Evolutionary conservation across 2,113 vertebrate genomes (phyloP).

Genomic region (Chauna torquata): DNA sequence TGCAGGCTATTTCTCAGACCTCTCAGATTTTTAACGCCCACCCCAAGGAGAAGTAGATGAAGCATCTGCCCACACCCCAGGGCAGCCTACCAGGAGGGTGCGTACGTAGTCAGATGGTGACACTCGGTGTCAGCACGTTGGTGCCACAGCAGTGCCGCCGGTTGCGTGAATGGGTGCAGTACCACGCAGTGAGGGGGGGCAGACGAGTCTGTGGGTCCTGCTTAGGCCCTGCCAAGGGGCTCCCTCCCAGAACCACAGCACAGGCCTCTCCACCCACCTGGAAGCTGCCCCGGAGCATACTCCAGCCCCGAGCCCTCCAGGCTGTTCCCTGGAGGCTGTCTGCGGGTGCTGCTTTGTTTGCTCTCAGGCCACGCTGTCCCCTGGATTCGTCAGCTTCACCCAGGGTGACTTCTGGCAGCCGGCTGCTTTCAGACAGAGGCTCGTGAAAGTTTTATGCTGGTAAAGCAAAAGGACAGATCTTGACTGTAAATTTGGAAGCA

Average conservation of each 20-base stretch:
- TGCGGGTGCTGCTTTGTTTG: not conserved
- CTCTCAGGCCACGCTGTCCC: rapidly evolving
- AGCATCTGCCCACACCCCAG: not conserved
- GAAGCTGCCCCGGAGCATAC: rapidly evolving
- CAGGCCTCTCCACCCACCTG: rapidly evolving
- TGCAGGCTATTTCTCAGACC: not conserved
- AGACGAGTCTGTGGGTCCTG: rapidly evolving
- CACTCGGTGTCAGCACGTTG: rapidly evolving
- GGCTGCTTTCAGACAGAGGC: not conserved
- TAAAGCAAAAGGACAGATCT: not conserved
- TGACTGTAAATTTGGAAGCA: not conserved
- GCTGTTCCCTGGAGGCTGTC: not conserved
- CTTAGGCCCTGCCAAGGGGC: not conserved
- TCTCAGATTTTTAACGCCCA: not conserved
- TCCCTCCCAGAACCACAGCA: not conserved
- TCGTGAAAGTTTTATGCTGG: rapidly evolving
- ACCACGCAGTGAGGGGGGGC: rapidly evolving
- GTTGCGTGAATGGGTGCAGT: rapidly evolving
- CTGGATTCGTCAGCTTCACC: not conserved
- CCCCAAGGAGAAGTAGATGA: not conserved
- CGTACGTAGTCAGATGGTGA: rapidly evolving
- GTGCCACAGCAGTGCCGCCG: not conserved
- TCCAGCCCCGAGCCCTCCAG: not conserved
- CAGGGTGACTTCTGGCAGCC: not conserved
- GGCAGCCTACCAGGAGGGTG: not conserved